Conservation (phyloP, 1,140 invertebrate species). For the Plutomurus gul region DNA sequence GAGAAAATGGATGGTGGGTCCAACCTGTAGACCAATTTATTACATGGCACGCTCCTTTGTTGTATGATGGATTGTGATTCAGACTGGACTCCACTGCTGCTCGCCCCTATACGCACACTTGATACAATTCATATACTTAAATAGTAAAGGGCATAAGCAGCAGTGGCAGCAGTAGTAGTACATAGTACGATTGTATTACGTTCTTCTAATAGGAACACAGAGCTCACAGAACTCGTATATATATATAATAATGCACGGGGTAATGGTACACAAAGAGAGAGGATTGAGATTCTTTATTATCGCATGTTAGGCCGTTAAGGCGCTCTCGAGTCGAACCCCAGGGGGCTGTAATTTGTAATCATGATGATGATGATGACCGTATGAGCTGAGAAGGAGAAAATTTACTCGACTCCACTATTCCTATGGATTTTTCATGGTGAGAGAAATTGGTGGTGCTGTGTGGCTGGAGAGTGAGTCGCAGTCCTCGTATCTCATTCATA, state of each 20-base stretch:
- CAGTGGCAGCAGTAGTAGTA: too few relatives aligned
- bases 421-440: not conserved
- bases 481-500: too few relatives aligned
- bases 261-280: too few relatives aligned
- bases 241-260: too few relatives aligned
- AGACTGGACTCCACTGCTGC: not conserved
- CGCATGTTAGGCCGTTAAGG: constrained; percentile 12
- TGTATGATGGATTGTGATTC: constrained; percentile 41
- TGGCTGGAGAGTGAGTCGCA: too few relatives aligned
- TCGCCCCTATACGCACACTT: not conserved
- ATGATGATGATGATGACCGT: constrained; percentile 38
- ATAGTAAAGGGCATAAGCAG: too few relatives aligned
- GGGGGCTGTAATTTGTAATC: constrained; percentile 40
- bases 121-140: too few relatives aligned
- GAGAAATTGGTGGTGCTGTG: not conserved
- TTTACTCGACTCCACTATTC: not conserved
- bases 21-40: constrained; percentile 48
- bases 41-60: constrained; percentile 41
- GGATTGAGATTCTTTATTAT: not conserved
- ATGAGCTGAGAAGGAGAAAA: constrained; percentile 30
- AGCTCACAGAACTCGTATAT: too few relatives aligned
- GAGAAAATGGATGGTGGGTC: constrained; percentile 33
- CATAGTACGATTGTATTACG: not conserved
- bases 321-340: not conserved
- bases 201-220: not conserved